Conservation (phyloP, 2,113 vertebrate genomes). For the Microtus oregoni region DNA sequence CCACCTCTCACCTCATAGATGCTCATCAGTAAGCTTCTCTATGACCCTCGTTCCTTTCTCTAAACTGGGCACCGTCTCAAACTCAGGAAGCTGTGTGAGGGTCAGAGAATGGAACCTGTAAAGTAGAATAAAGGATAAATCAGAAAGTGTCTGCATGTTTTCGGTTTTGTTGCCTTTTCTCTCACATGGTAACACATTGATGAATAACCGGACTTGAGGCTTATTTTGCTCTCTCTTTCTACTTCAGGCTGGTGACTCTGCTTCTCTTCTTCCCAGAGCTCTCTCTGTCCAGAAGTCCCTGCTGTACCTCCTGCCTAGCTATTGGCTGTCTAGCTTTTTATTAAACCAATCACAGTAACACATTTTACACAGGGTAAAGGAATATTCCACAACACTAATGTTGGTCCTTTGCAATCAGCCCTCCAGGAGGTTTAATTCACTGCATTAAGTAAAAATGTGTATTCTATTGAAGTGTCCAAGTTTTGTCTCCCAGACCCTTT, state of each 20-base stretch:
- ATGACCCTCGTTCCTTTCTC: neutral
- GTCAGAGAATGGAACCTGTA: neutral
- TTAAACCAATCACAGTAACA: neutral
- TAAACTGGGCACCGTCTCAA: neutral
- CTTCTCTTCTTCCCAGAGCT: neutral
- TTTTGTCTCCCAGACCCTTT: neutral
- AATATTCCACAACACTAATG: neutral
- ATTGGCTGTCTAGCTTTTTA: neutral
- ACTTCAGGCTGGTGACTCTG: neutral
- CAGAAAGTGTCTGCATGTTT: neutral
- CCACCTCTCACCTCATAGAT: neutral
- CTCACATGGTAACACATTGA: too few relatives aligned
- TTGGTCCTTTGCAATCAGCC: neutral
- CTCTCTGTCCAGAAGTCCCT: neutral
- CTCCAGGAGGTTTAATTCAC: neutral
- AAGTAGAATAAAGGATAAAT: neutral
- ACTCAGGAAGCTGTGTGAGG: neutral
- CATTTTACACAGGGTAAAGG: neutral
- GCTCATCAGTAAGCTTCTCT: neutral
- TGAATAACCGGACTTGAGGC: too few relatives aligned
- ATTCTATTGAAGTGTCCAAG: neutral
- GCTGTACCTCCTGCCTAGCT: neutral
- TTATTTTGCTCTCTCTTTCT: neutral
- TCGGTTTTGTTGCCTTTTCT: neutral
- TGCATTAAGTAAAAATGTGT: neutral